Conservation (phyloP, 2,888 invertebrate species). For the Aphidius colemani region DNA sequence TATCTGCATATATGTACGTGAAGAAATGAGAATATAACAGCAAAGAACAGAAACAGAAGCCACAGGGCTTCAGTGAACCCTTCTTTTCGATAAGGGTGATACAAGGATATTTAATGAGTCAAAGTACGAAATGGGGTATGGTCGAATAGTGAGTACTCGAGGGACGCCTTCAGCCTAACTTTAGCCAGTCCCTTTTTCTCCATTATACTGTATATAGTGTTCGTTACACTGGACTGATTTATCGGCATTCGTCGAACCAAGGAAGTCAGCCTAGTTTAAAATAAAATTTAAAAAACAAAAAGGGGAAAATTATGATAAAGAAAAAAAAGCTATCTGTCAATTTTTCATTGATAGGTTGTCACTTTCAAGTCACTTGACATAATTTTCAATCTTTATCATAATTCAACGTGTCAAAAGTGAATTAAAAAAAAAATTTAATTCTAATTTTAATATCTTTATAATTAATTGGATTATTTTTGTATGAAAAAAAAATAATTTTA, state of each 20-base stretch:
- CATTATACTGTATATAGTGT: conserved; percentile 30
- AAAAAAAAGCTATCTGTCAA: conserved; percentile 12
- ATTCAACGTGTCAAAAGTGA: no score
- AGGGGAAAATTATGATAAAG: conserved; percentile 10
- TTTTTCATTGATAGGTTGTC: not conserved
- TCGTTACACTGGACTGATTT: conserved; percentile 61
- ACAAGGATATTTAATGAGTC: conserved; percentile 54
- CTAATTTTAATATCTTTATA: no score
- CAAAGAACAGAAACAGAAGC: conserved; percentile 14
- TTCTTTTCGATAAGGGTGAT: conserved; percentile 46
- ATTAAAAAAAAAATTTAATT: no score
- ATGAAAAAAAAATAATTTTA: no score
- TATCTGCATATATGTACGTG: conserved; percentile 49
- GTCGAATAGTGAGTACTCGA: conserved; percentile 44
- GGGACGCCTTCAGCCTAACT: conserved; percentile 45
- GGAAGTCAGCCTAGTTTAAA: conserved; percentile 4
- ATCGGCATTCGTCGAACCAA: conserved; percentile 64
- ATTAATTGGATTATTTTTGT: no score
- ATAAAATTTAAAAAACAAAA: not conserved
- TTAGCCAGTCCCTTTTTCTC: conserved; percentile 27
- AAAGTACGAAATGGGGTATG: conserved; percentile 42
- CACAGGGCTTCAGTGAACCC: conserved; percentile 23
- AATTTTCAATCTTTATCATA: conserved; percentile 46
- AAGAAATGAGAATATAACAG: conserved; percentile 2
- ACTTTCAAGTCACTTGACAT: conserved; percentile 19